phyloP scores from a whole-genome alignment of 2,797 vertebrate genomes.

The Odontamblyopus lacepedii region DNA sequence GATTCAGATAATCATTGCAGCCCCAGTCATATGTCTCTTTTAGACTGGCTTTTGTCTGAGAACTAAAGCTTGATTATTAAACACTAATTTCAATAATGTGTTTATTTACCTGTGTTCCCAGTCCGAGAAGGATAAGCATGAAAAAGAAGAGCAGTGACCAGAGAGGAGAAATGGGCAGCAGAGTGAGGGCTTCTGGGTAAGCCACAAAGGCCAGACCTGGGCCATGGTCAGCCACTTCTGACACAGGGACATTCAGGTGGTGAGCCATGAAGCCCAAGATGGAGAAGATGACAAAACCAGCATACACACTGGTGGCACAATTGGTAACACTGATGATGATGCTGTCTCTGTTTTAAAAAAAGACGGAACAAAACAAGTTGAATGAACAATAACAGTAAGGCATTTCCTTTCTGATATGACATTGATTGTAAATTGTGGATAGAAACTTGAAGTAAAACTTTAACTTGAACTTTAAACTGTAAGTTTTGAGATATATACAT shows the following conservation, averaged over 20 bases:
- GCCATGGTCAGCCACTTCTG: constrained; percentile 93
- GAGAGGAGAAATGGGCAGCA: constrained; percentile 92
- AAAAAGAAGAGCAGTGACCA: constrained; percentile 99
- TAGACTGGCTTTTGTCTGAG: background rate
- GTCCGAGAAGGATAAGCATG: constrained; percentile 96
- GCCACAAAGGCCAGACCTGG: constrained; percentile 96
- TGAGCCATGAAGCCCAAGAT: constrained; percentile 98
- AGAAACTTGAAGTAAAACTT: no score
- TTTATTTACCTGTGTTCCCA: constrained; percentile 91
- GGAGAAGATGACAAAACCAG: constrained; percentile 98
- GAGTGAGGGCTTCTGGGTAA: constrained; percentile 95
- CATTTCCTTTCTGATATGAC: background rate
- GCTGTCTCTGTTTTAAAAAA: constrained; percentile 84
- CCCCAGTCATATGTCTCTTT: no score
- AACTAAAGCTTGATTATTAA: background rate
- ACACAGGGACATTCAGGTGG: constrained; percentile 92
- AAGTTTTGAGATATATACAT: background rate
- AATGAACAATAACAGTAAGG: background rate
- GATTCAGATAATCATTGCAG: no score
- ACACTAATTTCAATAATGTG: background rate
- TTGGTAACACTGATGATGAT: constrained; percentile 99
- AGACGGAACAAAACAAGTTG: background rate
- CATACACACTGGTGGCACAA: constrained; percentile 96
- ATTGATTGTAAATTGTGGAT: background rate
- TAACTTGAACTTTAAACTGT: no score